Base-by-base conservation (phyloP, 1,140 invertebrate genomes). In the Drosophila seguyi region DNA sequence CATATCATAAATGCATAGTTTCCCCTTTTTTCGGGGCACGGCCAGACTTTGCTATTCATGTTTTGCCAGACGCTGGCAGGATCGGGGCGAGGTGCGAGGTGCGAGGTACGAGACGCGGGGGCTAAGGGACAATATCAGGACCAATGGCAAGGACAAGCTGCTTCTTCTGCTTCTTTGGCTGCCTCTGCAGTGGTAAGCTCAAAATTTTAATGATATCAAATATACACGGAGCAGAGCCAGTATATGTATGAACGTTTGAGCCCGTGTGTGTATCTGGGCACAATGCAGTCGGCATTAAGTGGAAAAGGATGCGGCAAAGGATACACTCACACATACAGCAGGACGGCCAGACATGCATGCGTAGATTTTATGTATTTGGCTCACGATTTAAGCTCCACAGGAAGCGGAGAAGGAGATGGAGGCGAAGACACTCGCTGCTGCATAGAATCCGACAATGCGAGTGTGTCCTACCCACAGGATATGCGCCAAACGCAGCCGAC, bases 291-390 rank as follows among this genome's bases (percentile, higher is more conserved):
- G 75, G 65, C 75, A 71, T 78, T 78, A 78, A 78, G 75, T 85
- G 78, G 67, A 73, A 77, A 85, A 81, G 81, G 82, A 81, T 84
- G 65, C 50, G 81, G 45, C 59, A 52, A 56, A 80, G 79, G 69
- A 78, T 71, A 78, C 55, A 27, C 41, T 39, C 57, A 27, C 55
- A 44, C 59, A 47, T 27, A n/a, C 25, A 11, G 6, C 25, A 13
- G 10, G 45, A 27, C 22, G 27, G 42, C n/a, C 57, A 57, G 62
- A 59, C 72, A 57, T 75, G 60, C 42, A 39, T 77, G 84, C 80
- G 68, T 87, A 80, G 42, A 67, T 88, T 80, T 78, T 87, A 84
- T 88, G 84, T 84, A 87, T 87, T 87, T 88, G 84, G 80, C 84
- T 84, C 84, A 87, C 84, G 85, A 87, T 71, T 88, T 77, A 72